Evolutionary conservation across 1,140 invertebrate genomes (phyloP), one percentile per base, ranked within the genome.

Genomic region (Eueides isabella): DNA sequence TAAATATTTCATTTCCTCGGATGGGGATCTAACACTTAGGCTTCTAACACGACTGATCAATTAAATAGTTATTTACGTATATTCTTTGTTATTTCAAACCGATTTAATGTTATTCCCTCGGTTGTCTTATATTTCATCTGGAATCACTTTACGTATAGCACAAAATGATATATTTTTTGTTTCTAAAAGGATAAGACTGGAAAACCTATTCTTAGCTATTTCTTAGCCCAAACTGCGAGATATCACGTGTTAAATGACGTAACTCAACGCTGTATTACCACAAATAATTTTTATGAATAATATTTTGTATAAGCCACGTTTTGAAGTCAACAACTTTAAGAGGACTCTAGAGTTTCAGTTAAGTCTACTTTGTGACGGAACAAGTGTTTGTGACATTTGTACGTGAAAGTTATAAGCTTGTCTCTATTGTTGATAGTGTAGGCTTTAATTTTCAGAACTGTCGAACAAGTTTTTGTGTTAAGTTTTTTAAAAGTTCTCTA

Each of bases 321-420:
- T 2, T 55, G 41, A 38, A 71, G 33, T 63, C 61, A 14, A 26
- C 11, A 64, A 71, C 7, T 64, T 71, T 65, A 5, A 65, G 69
- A 19, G 69, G 30, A 71, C 69, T 71, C 26, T 71, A 14, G 41
- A 71, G 64, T 33, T 63, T 71, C 35, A 19, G 16, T n/a, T 62
- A 71, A 71, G 69, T 71, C 61, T 41, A 74, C 67, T 70, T 64
- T 63, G 31, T 23, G 35, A 64, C 61, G 12, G 48, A 55, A 55
- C 48, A 63, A 74, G 29, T 74, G 72, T 68, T 74, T 74, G 55
- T 74, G 72, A 74, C 72, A 74, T 74, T 61, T 74, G 61, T 44
- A 68, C 48, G 48, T 55, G 48, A 55, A 55, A 55, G 48, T 55
- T 55, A 55, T 71, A 23, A 65, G 63, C 23, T 19, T 55, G 2